Conservation (phyloP, 2,113 vertebrate genomes). For the Leptosomus discolor region DNA sequence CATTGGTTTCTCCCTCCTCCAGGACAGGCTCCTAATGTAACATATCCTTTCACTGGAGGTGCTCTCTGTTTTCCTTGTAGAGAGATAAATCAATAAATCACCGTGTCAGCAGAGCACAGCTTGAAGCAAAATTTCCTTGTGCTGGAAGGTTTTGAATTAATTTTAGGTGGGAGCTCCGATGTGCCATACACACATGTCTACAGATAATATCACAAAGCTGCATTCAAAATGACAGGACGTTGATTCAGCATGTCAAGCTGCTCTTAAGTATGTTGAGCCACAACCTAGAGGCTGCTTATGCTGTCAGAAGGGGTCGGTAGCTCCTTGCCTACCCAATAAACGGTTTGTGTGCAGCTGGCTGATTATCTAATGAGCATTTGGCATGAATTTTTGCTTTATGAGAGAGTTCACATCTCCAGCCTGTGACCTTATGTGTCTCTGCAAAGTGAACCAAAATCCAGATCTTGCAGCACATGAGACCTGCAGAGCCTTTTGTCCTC, state of each 20-base stretch:
- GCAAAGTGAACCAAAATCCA: not conserved
- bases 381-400: not conserved
- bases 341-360: not conserved
- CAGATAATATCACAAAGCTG: not conserved
- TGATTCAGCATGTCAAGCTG: not conserved
- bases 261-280: not conserved
- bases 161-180: not conserved
- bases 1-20: not conserved
- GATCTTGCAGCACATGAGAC: not conserved
- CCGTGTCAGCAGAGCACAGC: conserved; percentile 4
- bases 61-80: not conserved
- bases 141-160: not conserved
- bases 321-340: not conserved
- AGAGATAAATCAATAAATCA: conserved; percentile 17
- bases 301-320: not conserved
- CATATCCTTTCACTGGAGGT: not conserved
- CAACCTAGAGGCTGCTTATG: not conserved
- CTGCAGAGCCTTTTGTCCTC: not conserved
- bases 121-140: not conserved
- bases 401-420: not conserved
- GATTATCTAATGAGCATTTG: not conserved
- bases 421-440: not conserved
- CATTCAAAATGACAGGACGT: not conserved
- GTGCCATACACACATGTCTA: not conserved
- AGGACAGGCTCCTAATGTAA: not conserved